Evolutionary conservation across 2,888 invertebrate genomes (phyloP).

Genomic region (Parnassius smintheus): DNA sequence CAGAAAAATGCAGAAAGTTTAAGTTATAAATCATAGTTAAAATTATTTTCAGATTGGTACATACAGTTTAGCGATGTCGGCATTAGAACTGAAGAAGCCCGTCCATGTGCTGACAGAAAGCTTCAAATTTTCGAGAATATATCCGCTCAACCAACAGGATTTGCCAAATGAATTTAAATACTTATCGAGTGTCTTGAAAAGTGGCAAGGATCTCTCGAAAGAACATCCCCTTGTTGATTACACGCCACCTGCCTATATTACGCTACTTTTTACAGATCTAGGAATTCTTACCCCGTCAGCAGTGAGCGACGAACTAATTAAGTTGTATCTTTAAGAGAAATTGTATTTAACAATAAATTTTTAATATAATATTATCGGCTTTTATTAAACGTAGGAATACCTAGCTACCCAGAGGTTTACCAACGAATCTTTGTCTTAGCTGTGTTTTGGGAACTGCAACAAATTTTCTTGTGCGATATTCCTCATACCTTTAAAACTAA

Average conservation of each 20-base stretch:
- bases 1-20: too few species aligned
- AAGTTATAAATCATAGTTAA: not conserved
- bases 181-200: constrained; percentile 74
- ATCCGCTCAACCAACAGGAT: constrained; percentile 95
- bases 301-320: constrained; percentile 98
- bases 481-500: too few species aligned
- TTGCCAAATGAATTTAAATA: constrained; percentile 93
- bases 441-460: too few species aligned
- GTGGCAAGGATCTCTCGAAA: constrained; percentile 69
- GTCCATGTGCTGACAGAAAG: constrained; percentile 98
- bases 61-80: constrained; percentile 91
- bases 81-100: constrained; percentile 94
- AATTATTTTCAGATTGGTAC: constrained; percentile 87
- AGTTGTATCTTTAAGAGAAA: constrained; percentile 90
- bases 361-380: constrained; percentile 23
- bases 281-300: constrained; percentile 98
- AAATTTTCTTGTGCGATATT: too few species aligned
- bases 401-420: too few species aligned
- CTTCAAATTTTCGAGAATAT: constrained; percentile 97
- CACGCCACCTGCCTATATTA: constrained; percentile 96
- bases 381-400: constrained; percentile 6
- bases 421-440: too few species aligned
- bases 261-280: constrained; percentile 95
- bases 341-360: constrained; percentile 34
- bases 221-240: constrained; percentile 97